These are phyloP conservation scores for Heptranchias perlo DNA, from an alignment of 2,113 vertebrate genomes.

Conservation along the genomic window DNA sequence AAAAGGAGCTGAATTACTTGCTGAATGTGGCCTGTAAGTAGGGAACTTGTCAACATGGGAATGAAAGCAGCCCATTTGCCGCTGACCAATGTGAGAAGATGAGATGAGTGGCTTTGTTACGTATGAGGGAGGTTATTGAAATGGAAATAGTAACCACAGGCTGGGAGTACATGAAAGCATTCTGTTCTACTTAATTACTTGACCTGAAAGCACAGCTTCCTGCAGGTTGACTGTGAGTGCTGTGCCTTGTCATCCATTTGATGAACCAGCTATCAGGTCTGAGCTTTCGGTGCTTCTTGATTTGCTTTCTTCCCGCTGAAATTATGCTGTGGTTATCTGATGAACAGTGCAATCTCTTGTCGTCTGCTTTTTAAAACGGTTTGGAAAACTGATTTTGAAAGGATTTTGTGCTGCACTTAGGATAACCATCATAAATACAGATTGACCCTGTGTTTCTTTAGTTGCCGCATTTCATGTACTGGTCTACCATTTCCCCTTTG, in stretches of 20 bases:
- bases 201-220: not conserved
- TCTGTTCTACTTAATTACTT: not conserved
- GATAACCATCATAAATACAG: not conserved
- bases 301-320: not conserved
- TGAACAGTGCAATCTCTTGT: not conserved
- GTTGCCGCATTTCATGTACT: not conserved
- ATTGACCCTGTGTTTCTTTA: not conserved
- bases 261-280: not conserved
- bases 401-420: not conserved
- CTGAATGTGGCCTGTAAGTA: not conserved
- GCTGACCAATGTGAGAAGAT: not conserved
- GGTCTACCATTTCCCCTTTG: not conserved
- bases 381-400: not conserved
- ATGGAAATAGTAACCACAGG: not conserved
- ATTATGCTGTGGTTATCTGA: not conserved
- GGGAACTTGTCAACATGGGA: not conserved
- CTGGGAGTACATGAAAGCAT: not conserved
- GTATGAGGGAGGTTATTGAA: not conserved
- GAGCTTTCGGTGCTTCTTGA: not conserved
- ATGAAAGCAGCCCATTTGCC: not conserved
- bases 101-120: not conserved
- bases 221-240: not conserved
- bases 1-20: not conserved
- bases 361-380: not conserved
- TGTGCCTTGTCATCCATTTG: not conserved